Evolutionary conservation across 2,797 vertebrate species (phyloP), one percentile per base, ranked within the genome.

Genomic region (Luscinia megarhynchos): DNA sequence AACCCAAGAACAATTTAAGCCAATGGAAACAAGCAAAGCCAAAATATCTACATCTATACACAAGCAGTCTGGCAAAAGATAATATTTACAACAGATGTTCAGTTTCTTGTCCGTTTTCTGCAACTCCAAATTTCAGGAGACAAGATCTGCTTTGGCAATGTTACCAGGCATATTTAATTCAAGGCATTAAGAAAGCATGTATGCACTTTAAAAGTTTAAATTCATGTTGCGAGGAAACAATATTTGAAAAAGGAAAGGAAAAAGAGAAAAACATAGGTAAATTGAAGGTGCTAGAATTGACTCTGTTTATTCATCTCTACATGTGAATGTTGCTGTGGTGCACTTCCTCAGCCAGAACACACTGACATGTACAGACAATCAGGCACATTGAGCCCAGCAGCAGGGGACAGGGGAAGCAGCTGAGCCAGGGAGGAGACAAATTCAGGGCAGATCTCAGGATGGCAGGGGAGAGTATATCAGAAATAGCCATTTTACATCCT

Each of bases 51-150:
- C 22, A 34, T 29, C 45, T 38, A 55, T 29, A 64, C 34, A 77
- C 41, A 76, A 27, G 81, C 29, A 43, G 22, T 55, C 34, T 86
- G 22, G 11, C 6, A 6, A 76, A 92, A 76, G 40, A 66, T 61
- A 87, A 73, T 85, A 90, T 90, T 89, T 78, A 66, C 53, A 94
- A 79, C 74, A 94, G 66, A 76, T 88, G 63, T 94, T 91, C 59
- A 38, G 27, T 16, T 90, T 63, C 76, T 86, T 72, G 53, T 54
- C 38, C 8, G 1, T 91, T 88, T 88, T 82, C 59, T 82, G 32
- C 30, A 61, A 13, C 41, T 84, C 59, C 41, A 81, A 8, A 74
- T 76, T 86, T 84, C 63, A 82, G 34, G 20, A 93, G 29, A 43
- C 24, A 74, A 43, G 12, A 4, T 26, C 34, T 68, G 40, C 24